A percentile compares a stretch with the other conserved stretches of the same genome.
phyloP scores from a whole-genome alignment of 1,140 invertebrate species.

The Bombus vancouverensis region DNA sequence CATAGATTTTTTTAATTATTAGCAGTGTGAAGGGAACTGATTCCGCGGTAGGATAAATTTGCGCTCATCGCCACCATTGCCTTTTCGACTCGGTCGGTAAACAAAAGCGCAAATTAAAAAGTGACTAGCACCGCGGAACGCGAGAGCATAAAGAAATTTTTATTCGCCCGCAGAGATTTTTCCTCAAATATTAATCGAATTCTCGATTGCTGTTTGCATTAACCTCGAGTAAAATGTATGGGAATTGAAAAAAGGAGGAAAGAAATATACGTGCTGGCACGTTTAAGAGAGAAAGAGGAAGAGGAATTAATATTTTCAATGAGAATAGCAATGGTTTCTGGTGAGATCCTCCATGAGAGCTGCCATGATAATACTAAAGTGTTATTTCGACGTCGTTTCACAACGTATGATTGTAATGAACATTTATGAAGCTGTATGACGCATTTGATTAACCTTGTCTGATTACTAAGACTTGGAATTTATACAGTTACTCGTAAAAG shows the following conservation, averaged over 20 bases:
- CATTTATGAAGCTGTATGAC: background rate
- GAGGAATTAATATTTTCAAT: background rate
- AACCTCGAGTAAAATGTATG: background rate
- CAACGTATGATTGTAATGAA: background rate
- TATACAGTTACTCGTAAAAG: background rate
- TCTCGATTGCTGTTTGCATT: background rate
- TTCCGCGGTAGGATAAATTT: constrained; percentile 10
- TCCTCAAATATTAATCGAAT: constrained; percentile 23
- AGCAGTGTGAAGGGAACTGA: background rate
- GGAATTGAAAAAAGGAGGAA: background rate
- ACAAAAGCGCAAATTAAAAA: constrained; percentile 23
- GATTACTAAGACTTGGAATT: background rate
- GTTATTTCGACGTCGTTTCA: background rate
- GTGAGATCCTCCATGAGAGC: background rate
- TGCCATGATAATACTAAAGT: too few relatives aligned
- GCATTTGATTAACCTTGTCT: background rate
- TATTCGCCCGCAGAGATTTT: background rate
- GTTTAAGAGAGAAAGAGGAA: too few relatives aligned
- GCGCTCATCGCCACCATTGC: background rate
- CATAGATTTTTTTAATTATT: background rate
- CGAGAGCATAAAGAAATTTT: background rate
- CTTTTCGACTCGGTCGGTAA: constrained; percentile 16
- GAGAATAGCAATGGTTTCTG: background rate
- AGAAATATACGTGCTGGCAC: background rate
- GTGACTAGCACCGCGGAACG: background rate